A percentile compares a stretch with the other conserved stretches of the same genome.
These are phyloP conservation scores for Emydoidea blandingii DNA, from an alignment of 2,797 vertebrate species.

Conservation along the genomic window DNA sequence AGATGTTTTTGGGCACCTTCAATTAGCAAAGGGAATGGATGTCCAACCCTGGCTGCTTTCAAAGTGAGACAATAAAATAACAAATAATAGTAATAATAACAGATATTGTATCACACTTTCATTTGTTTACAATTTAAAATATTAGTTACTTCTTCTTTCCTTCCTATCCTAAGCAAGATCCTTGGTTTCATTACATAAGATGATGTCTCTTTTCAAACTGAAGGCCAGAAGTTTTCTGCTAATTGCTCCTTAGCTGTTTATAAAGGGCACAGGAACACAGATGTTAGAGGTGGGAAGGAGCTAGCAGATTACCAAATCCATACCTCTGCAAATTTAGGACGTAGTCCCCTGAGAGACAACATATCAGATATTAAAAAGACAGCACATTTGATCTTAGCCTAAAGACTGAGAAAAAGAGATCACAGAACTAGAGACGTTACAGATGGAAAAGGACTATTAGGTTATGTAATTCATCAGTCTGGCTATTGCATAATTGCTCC, in stretches of 20 bases:
- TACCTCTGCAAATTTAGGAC: neutral
- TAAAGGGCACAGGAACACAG: neutral
- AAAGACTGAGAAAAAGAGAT: conserved; percentile 66
- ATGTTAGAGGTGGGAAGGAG: neutral
- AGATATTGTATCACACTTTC: accelerated
- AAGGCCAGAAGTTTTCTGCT: neutral
- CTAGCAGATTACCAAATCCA: conserved; percentile 11
- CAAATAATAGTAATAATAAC: neutral
- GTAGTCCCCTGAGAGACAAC: neutral
- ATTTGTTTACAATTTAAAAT: neutral
- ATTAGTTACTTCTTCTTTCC: neutral
- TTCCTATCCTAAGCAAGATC: neutral
- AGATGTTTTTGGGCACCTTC: neutral
- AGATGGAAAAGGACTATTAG: conserved; percentile 70
- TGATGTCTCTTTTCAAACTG: neutral
- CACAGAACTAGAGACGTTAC: conserved; percentile 61
- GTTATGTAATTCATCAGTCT: conserved; percentile 76
- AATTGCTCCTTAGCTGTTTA: neutral
- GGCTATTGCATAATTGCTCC: conserved; percentile 72
- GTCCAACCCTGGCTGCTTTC: accelerated
- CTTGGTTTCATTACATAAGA: neutral
- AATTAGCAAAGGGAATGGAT: neutral
- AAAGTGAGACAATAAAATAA: neutral
- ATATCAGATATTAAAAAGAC: conserved; percentile 33
- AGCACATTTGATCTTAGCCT: conserved; percentile 50